Percentiles rank a stretch among this genome's conserved stretches.
phyloP scores from a whole-genome alignment of 2,797 vertebrate species.

The Myoxocephalus aenaeus region DNA sequence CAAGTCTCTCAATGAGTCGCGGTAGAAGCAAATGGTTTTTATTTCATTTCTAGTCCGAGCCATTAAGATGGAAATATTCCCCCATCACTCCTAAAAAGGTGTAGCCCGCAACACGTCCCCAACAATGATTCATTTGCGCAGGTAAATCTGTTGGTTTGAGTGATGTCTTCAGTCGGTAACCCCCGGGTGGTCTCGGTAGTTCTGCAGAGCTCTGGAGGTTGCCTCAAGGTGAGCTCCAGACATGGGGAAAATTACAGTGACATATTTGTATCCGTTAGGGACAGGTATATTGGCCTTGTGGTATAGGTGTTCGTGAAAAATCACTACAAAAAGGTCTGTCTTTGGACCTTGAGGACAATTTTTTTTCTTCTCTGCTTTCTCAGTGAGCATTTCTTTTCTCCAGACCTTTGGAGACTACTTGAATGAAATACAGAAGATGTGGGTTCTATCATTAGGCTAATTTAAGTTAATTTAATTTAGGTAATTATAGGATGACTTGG shows the following conservation, averaged over 20 bases:
- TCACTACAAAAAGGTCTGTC: neutral
- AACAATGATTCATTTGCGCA: constrained; percentile 44
- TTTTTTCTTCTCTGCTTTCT: constrained; percentile 14
- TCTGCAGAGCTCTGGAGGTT: constrained; percentile 50
- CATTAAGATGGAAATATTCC: constrained; percentile 50
- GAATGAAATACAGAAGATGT: constrained; percentile 42
- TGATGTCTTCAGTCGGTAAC: constrained; percentile 12
- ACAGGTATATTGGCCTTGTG: neutral
- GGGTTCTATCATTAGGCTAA: constrained; percentile 51
- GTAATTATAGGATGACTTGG: constrained; percentile 64
- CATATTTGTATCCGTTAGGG: constrained; percentile 37
- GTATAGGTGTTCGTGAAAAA: constrained; percentile 8
- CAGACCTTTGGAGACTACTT: constrained; percentile 45
- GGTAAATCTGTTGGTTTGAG: constrained; percentile 46
- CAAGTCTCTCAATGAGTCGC: constrained; percentile 58
- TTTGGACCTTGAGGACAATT: constrained; percentile 19
- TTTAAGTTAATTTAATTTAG: constrained; percentile 35
- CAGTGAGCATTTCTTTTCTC: neutral
- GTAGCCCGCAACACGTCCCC: constrained; percentile 35
- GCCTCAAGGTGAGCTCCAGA: constrained; percentile 56
- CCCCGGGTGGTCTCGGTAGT: constrained; percentile 26
- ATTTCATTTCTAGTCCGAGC: constrained; percentile 48
- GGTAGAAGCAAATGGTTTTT: constrained; percentile 42
- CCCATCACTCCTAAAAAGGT: constrained; percentile 49
- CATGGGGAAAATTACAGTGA: constrained; percentile 30